Percentiles rank a stretch among this genome's conserved stretches.
phyloP scores from a whole-genome alignment of 1,140 invertebrate genomes.

The Halyomorpha halys region DNA sequence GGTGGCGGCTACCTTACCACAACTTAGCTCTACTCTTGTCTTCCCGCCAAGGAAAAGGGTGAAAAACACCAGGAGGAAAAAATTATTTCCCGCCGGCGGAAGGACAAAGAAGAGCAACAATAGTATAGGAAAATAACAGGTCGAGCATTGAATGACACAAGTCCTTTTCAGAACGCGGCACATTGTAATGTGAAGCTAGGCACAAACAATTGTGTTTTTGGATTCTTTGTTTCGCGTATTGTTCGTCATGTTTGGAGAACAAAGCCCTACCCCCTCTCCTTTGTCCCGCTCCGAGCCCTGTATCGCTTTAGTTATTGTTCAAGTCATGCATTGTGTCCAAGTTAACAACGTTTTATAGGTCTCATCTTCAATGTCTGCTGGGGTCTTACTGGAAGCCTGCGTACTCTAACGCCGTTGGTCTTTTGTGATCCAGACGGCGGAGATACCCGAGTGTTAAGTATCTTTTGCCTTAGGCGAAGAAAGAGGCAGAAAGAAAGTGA shows the following conservation, averaged over 20 bases:
- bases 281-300: conserved; percentile 26
- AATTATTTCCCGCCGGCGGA: not conserved
- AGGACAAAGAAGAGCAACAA: conserved; percentile 15
- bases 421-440: no score
- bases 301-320: conserved; percentile 32
- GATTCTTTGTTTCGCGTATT: conserved; percentile 32
- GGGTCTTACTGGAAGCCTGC: no score
- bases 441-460: no score
- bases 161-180: conserved; percentile 28
- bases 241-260: conserved; percentile 32
- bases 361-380: conserved; percentile 23
- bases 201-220: conserved; percentile 32
- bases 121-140: conserved; percentile 27
- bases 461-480: no score
- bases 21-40: no score
- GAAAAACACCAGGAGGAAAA: conserved; percentile 8
- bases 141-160: conserved; percentile 29
- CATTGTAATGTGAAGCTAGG: conserved; percentile 32
- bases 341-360: conserved; percentile 31
- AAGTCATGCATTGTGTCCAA: conserved; percentile 31
- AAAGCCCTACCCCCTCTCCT: conserved; percentile 23
- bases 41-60: not conserved
- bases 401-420: no score
- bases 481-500: no score
- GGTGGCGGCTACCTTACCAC: no score